Evolutionary conservation across 2,888 invertebrate genomes (phyloP), one percentile per base, ranked within the genome.

Genomic region (Craniophora ligustri): DNA sequence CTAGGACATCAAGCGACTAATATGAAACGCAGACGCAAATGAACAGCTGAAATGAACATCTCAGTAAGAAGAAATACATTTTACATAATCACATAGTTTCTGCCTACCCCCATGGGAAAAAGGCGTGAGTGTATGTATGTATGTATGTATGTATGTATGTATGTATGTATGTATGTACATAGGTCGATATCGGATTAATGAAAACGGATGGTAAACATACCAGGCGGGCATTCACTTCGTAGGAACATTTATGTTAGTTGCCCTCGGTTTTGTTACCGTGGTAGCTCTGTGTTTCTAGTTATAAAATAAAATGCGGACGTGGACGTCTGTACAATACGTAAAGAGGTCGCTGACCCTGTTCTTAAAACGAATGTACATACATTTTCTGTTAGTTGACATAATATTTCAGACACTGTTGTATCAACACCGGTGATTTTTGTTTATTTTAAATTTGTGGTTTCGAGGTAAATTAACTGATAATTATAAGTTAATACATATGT

Each of bases 291-390:
- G 26, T n/a, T 26, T 26, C 26, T 26, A n/a, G 82, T 83, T 80
- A 83, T 82, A 83, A 86, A 87, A 87, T 87, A 86, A 87, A 90
- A 90, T 80, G 79, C 88, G 89, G 87, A 85, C 86, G 86, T 83
- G 76, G 84, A 76, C 76, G 86, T 88, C 85, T 86, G 85, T 89
- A 84, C 75, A 81, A 82, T 81, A 85, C 85, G 85, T 89, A 83
- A 87, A 87, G 78, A 87, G 91, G 87, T 87, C 87, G 85, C 62
- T 85, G 89, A 81, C 79, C 84, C 79, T 76, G 70, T 69, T 72
- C 74, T 73, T 68, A 76, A 79, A 78, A 79, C 67, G 79, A 81
- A 81, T 82, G 75, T 16, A 15, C 59, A 68, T 57, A 61, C 50
- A 67, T 65, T 71, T 75, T 66, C 66, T 47, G 58, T 16, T 51